A percentile compares a stretch with the other conserved stretches of the same genome.
phyloP scores from a whole-genome alignment of 2,888 invertebrate species.

The Dolomedes plantarius region DNA sequence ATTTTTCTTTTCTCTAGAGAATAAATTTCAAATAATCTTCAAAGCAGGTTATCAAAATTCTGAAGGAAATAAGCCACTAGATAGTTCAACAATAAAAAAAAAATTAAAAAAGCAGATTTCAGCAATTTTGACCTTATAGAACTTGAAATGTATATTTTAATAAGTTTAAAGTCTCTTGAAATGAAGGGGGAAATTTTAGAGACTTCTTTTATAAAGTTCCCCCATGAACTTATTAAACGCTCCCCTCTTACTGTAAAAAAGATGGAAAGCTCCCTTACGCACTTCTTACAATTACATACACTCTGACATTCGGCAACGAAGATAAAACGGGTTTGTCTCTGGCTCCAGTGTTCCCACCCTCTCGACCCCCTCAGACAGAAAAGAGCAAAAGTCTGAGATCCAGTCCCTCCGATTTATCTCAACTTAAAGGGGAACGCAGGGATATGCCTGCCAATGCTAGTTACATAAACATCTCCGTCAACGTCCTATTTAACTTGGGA shows the following conservation, averaged over 20 bases:
- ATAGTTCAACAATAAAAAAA: too few relatives aligned
- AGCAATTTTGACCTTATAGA: too few relatives aligned
- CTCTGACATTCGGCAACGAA: slow-evolving; percentile 44
- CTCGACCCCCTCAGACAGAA: slow-evolving; percentile 18
- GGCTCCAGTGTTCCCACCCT: slow-evolving; percentile 40
- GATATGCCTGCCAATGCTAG: slow-evolving; percentile 69
- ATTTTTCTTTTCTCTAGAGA: too few relatives aligned
- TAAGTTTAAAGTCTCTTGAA: too few relatives aligned
- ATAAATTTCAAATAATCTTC: too few relatives aligned
- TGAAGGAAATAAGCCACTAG: too few relatives aligned
- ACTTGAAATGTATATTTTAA: too few relatives aligned
- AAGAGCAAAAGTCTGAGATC: slow-evolving; percentile 22
- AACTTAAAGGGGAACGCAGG: slow-evolving; percentile 55
- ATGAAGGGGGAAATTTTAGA: too few relatives aligned
- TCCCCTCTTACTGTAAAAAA: slow-evolving; percentile 27
- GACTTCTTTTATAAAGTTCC: too few relatives aligned
- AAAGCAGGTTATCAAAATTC: too few relatives aligned
- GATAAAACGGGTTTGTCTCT: slow-evolving; percentile 45
- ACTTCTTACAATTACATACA: slow-evolving; percentile 62
- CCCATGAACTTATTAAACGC: neutral
- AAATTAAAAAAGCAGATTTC: too few relatives aligned
- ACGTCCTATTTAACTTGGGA: slow-evolving; percentile 69
- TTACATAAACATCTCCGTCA: slow-evolving; percentile 70
- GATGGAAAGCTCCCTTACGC: slow-evolving; percentile 50
- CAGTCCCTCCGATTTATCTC: slow-evolving; percentile 62